Percentiles rank a stretch among this genome's conserved stretches.
Conservation (phyloP, 1,140 invertebrate genomes). For the Homarus americanus region DNA sequence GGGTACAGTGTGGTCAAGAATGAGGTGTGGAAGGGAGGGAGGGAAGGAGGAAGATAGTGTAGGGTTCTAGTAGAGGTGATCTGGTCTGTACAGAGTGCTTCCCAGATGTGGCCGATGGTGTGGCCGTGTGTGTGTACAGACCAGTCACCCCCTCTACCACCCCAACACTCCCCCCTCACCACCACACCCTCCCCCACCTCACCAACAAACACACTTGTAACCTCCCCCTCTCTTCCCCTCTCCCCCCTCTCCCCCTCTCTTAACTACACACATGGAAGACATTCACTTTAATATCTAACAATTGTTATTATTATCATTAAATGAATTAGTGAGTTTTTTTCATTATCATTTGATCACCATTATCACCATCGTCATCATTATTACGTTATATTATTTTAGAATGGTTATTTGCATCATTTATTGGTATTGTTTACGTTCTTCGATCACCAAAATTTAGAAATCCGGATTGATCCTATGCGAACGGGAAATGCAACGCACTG, state of each 20-base stretch:
- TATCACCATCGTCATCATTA: too few species aligned
- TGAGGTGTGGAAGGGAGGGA: not conserved
- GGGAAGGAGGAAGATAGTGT: not conserved
- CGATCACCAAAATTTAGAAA: too few species aligned
- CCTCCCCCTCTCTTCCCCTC: not conserved
- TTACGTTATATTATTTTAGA: too few species aligned
- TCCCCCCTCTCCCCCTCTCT: not conserved
- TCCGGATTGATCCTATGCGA: too few species aligned
- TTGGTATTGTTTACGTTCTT: too few species aligned
- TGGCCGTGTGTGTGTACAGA: not conserved
- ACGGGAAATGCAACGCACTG: too few species aligned
- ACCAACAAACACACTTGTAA: not conserved
- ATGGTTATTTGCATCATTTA: too few species aligned
- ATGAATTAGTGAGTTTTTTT: too few species aligned
- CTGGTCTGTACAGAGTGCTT: slow-evolving; percentile 29
- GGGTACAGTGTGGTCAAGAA: too few species aligned
- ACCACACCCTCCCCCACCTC: not conserved
- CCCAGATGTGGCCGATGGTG: slow-evolving; percentile 32
- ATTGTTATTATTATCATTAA: too few species aligned
- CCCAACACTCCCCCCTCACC: not conserved
- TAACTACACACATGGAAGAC: not conserved
- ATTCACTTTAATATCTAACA: too few species aligned
- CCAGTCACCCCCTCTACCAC: not conserved
- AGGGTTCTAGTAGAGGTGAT: not conserved
- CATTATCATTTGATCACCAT: too few species aligned